Conservation (phyloP, 2,888 invertebrate species). For the Subacronicta megacephala region DNA sequence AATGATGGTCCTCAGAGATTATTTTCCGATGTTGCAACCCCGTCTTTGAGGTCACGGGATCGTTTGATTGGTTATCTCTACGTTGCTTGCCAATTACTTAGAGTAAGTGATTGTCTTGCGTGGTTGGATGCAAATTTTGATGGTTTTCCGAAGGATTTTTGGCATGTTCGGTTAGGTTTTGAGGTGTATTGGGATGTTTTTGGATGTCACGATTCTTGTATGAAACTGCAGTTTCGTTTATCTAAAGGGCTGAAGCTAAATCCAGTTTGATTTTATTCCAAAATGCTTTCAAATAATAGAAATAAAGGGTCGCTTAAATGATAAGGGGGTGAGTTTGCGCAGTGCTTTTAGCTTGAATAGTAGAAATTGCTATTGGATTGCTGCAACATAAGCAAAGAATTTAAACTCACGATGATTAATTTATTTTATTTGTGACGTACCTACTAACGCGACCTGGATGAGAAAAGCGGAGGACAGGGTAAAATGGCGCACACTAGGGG, state of each 20-base stretch:
- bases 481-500: too few relatives aligned
- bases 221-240: slow-evolving; percentile 27
- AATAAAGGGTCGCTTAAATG: slow-evolving; percentile 15
- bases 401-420: too few relatives aligned
- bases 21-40: slow-evolving; percentile 40
- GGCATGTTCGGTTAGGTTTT: slow-evolving; percentile 38
- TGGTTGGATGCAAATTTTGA: slow-evolving; percentile 66
- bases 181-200: slow-evolving; percentile 26
- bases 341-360: not conserved
- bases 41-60: slow-evolving; percentile 67
- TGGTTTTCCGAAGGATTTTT: slow-evolving; percentile 47
- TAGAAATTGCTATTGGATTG: not conserved
- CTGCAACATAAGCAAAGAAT: not conserved
- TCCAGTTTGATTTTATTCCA: slow-evolving; percentile 27
- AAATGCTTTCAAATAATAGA: slow-evolving; percentile 48
- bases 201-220: slow-evolving; percentile 8
- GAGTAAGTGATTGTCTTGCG: slow-evolving; percentile 84
- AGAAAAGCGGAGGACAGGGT: too few relatives aligned
- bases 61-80: slow-evolving; percentile 83
- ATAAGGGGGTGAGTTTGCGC: slow-evolving; percentile 1
- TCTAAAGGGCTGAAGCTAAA: slow-evolving; percentile 34
- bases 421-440: too few relatives aligned
- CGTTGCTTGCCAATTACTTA: slow-evolving; percentile 85
- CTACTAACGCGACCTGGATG: too few relatives aligned
- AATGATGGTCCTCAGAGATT: slow-evolving; percentile 36